phyloP scores from a whole-genome alignment of 2,797 vertebrate genomes.

The Etheostoma nigrum region DNA sequence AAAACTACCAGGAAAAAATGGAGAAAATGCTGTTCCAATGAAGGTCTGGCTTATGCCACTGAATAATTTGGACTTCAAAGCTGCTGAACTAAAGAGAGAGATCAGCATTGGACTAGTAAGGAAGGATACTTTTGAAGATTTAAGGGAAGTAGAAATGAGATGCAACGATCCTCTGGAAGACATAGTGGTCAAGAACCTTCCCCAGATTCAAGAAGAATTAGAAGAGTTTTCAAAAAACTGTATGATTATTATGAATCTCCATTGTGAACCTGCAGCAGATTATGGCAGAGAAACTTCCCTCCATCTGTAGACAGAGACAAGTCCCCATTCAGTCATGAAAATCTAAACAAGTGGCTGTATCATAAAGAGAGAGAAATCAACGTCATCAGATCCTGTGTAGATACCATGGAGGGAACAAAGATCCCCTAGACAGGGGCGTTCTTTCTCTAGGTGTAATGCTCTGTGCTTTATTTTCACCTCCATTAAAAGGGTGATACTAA shows the following conservation, averaged over 20 bases:
- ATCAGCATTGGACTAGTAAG: conserved; percentile 44
- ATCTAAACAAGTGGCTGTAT: too few relatives aligned
- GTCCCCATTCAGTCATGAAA: too few relatives aligned
- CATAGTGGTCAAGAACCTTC: not conserved
- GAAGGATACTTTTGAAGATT: conserved; percentile 40
- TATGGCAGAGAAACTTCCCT: not conserved
- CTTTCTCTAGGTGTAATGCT: not conserved
- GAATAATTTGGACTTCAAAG: conserved; percentile 22
- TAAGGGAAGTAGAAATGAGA: conserved; percentile 18
- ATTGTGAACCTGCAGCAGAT: not conserved
- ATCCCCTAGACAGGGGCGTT: conserved; percentile 18
- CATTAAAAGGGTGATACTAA: not conserved
- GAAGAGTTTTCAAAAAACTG: conserved; percentile 29
- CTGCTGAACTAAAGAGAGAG: not conserved
- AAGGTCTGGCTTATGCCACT: conserved; percentile 26
- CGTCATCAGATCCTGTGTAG: too few relatives aligned
- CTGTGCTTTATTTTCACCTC: conserved; percentile 58
- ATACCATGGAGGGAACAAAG: too few relatives aligned
- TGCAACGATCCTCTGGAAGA: conserved; percentile 22
- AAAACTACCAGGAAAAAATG: conserved; percentile 29
- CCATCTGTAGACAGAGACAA: too few relatives aligned
- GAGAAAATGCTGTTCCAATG: conserved; percentile 56
- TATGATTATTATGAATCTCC: not conserved
- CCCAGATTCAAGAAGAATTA: not conserved
- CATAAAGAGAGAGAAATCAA: too few relatives aligned